Evolutionary conservation across 2,888 invertebrate species (phyloP).

Genomic region (Hyposoter dolosus): DNA sequence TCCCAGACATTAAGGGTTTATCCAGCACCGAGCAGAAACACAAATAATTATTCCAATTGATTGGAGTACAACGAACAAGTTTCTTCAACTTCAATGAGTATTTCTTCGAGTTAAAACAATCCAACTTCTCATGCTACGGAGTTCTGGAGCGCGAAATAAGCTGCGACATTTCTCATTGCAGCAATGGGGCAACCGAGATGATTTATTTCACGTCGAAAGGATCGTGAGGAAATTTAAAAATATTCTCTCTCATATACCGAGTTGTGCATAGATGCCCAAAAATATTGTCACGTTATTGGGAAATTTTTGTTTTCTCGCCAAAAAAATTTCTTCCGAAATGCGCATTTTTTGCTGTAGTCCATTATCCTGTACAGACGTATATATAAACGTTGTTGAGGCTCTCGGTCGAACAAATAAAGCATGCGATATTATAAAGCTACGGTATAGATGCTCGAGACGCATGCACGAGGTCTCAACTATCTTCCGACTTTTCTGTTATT

Average conservation of each 20-base stretch:
- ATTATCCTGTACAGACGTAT: conserved; percentile 17
- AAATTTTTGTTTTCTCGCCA: background rate
- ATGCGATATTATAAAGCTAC: conserved; percentile 57
- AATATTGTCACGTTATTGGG: background rate
- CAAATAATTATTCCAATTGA: conserved; percentile 1
- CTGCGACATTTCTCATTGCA: background rate
- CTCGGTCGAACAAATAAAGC: conserved; percentile 57
- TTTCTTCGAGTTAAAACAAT: conserved; percentile 1
- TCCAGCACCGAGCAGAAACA: background rate
- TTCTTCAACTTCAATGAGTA: background rate
- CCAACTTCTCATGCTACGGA: background rate
- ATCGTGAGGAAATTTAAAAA: background rate
- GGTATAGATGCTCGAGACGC: conserved; percentile 37
- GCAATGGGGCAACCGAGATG: background rate
- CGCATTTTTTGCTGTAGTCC: background rate
- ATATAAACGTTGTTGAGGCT: conserved; percentile 52
- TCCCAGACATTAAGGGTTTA: background rate
- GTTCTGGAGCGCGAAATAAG: background rate
- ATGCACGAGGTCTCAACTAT: conserved; percentile 41
- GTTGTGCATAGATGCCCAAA: background rate
- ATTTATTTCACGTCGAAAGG: conserved; percentile 1
- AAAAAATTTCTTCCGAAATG: background rate
- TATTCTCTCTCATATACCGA: background rate
- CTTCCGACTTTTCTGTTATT: conserved; percentile 64
- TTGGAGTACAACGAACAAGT: background rate